These are phyloP conservation scores for Semnopithecus entellus DNA, from an alignment of 2,113 vertebrate genomes.

Conservation along the genomic window DNA sequence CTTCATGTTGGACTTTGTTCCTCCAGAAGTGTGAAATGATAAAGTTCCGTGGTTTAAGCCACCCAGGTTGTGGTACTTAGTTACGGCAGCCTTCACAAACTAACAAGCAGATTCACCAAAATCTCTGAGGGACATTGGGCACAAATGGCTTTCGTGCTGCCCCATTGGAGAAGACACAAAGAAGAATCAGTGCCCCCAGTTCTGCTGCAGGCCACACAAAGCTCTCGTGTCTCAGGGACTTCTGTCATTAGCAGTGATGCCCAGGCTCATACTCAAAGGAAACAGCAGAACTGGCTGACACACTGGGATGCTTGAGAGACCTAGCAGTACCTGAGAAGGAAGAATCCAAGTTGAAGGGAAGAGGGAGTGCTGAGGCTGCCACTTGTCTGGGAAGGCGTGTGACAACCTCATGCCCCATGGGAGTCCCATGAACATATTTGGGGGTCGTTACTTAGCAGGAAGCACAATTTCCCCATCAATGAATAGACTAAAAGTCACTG, in stretches of 20 bases:
- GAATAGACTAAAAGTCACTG: conserved; percentile 51
- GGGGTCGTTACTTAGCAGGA: conserved; percentile 18
- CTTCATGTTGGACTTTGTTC: neutral
- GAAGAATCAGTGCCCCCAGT: neutral
- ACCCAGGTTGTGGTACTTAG: neutral
- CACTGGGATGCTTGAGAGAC: neutral
- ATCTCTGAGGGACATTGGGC: neutral
- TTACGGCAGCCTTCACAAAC: neutral
- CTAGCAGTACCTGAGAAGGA: neutral
- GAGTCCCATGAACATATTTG: neutral
- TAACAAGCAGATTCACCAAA: neutral
- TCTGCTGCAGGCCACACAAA: neutral
- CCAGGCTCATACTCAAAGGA: neutral
- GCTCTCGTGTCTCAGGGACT: neutral
- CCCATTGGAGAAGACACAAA: neutral
- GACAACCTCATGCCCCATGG: neutral
- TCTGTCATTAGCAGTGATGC: neutral
- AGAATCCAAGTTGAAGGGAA: neutral
- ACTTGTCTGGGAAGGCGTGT: neutral
- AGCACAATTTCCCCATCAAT: neutral
- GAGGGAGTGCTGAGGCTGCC: neutral
- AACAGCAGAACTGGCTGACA: neutral
- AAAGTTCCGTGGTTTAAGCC: neutral
- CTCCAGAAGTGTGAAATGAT: neutral
- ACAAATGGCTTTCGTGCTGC: neutral